These are phyloP conservation scores for Machaerirhynchus nigripectus DNA, from an alignment of 2,113 vertebrate species.

Conservation along the genomic window DNA sequence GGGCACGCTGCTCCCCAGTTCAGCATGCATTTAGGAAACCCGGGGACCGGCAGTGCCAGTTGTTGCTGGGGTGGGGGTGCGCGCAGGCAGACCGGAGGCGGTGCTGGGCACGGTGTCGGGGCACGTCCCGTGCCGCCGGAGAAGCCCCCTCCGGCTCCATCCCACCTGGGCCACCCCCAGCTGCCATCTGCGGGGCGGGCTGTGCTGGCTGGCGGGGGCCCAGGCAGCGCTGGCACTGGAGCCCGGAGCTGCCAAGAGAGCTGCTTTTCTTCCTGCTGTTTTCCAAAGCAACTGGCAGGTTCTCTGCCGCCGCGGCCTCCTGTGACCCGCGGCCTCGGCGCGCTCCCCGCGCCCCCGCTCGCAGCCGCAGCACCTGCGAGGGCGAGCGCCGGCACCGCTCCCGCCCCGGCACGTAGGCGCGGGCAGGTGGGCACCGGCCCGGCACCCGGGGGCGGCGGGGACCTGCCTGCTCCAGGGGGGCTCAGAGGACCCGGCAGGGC, in stretches of 20 bases:
- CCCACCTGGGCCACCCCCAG: background rate
- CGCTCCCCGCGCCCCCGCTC: background rate
- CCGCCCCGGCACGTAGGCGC: background rate
- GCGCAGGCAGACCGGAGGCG: background rate
- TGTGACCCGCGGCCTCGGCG: background rate
- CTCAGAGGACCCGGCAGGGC: rapidly evolving
- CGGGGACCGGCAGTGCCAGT: background rate
- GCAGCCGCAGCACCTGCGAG: background rate
- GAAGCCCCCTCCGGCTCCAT: background rate
- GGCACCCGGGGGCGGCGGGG: background rate
- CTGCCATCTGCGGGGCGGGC: background rate
- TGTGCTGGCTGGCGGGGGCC: background rate
- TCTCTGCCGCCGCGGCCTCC: background rate
- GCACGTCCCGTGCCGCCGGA: rapidly evolving
- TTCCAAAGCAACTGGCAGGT: slow-evolving; percentile 35
- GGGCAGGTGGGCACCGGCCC: background rate
- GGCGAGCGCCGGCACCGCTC: background rate
- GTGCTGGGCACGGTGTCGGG: background rate
- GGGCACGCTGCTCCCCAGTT: rapidly evolving
- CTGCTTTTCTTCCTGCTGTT: slow-evolving; percentile 47
- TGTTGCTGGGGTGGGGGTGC: background rate
- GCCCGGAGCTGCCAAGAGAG: background rate
- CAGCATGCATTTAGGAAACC: background rate
- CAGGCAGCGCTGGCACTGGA: slow-evolving; percentile 5
- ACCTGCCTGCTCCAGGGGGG: background rate